phyloP scores from a whole-genome alignment of 2,113 vertebrate genomes.

The Passer domesticus region DNA sequence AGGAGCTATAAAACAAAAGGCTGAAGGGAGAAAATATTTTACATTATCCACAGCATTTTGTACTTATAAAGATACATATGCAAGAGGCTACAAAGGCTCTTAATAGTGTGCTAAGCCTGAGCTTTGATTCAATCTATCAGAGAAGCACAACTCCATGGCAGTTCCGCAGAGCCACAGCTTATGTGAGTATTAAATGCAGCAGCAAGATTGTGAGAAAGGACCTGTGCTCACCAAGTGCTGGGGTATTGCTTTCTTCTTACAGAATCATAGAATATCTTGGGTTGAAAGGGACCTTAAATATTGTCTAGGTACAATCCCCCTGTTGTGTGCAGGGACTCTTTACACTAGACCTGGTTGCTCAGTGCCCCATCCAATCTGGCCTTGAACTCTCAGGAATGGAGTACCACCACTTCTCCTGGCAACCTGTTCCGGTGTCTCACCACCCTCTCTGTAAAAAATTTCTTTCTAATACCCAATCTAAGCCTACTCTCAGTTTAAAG shows the following conservation, averaged over 20 bases:
- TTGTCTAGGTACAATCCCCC: not conserved
- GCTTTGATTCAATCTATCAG: not conserved
- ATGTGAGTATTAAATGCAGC: not conserved
- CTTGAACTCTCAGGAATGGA: not conserved
- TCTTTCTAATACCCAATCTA: not conserved
- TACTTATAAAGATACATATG: not conserved
- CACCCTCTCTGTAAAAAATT: not conserved
- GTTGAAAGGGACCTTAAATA: not conserved
- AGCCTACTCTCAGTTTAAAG: not conserved
- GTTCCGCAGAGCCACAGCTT: not conserved
- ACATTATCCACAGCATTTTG: not conserved
- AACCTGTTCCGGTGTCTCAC: rapidly evolving
- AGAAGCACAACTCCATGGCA: not conserved
- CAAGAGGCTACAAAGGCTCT: not conserved
- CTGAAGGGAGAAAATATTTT: not conserved
- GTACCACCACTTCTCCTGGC: not conserved
- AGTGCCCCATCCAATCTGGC: not conserved
- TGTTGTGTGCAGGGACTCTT: not conserved
- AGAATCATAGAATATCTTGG: not conserved
- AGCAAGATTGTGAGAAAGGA: not conserved
- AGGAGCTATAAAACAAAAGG: not conserved
- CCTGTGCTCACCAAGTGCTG: not conserved
- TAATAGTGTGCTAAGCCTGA: not conserved
- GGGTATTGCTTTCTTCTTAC: not conserved
- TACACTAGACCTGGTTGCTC: not conserved